A percentile compares a stretch with the other conserved stretches of the same genome.
These are phyloP conservation scores for Ceuthmochares aereus DNA, from an alignment of 2,113 vertebrate species.

Conservation along the genomic window DNA sequence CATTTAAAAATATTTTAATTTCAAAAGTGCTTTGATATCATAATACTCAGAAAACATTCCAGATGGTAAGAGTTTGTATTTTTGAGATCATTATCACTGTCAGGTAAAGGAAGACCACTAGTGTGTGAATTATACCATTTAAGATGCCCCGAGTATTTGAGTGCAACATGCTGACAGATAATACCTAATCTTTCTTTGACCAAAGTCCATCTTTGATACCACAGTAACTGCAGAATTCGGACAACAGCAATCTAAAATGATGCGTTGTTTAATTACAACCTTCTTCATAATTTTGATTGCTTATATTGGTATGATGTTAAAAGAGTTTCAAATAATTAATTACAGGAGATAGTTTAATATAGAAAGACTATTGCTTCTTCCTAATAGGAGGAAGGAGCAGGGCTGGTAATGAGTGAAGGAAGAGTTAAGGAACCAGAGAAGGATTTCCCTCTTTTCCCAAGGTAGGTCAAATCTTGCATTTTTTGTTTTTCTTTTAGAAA, in stretches of 20 bases:
- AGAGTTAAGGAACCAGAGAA: neutral
- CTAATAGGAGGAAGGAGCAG: neutral
- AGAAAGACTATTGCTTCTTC: neutral
- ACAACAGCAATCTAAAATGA: neutral
- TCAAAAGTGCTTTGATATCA: neutral
- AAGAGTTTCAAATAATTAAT: neutral
- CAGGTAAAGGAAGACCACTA: neutral
- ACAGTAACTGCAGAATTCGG: neutral
- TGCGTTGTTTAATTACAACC: neutral
- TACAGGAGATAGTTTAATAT: neutral
- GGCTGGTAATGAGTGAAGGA: neutral
- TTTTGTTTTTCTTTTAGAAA: neutral
- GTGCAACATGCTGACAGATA: neutral
- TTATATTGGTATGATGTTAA: neutral
- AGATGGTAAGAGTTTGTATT: neutral
- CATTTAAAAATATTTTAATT: slow-evolving; percentile 23
- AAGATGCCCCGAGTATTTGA: neutral
- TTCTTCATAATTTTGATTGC: neutral
- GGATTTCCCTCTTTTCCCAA: neutral
- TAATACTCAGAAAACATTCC: slow-evolving; percentile 29
- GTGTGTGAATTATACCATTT: neutral
- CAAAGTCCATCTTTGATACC: neutral
- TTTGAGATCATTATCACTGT: neutral
- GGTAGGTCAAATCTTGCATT: neutral
- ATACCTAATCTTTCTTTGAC: neutral